Base-by-base conservation (phyloP, 2,888 invertebrate genomes). In the Andrena trimmerana region DNA sequence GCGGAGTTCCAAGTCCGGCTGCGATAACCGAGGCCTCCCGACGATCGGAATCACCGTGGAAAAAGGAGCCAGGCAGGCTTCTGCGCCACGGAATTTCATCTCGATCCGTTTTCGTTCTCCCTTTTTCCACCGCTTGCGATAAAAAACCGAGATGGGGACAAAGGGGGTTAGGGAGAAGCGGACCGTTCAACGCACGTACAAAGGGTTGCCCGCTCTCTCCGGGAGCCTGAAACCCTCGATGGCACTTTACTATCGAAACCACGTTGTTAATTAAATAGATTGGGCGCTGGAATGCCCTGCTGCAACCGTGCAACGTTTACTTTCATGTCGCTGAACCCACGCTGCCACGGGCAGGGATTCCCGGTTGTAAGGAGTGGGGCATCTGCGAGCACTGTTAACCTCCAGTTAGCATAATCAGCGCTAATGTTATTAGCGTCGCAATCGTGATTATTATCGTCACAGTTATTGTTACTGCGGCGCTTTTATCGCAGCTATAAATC, bases 361-460 rank as follows among this genome's bases (percentile, higher is more conserved):
- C 24, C 7, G 16, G 20, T 31, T 3, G 57, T 31, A 68, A 74
- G 74, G 24, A 74, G 2, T 16, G 8, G 10, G n/a, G 10, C 10
- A 78, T 66, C 66, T 36, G 62, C 29, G 31, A 50, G n/a, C 52
- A 33, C 29, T 24, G 74, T 74, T 78, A 52, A 63, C 29, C 62
- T 20, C 0, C 54, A 13, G 75, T 78, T 75, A 63, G 42, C 62
- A 24, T 68, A 75, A 78, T 78, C 68, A 42, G 7, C 42, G 54
- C n/a, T n/a, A 24, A 62, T 36, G 52, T 62, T 73, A 66, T 67
- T 67, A 52, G 50, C 31, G 5, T 60, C 60, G 16, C 16, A 50
- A 67, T 75, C 60, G 20, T 24, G 74, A 76, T 67, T 66, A 62
- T 48, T 69, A 79, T 76, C 63, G 76, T 79, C 69, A 69, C 67